phyloP scores from a whole-genome alignment of 2,888 invertebrate genomes.

The Habroteleia sp. region DNA sequence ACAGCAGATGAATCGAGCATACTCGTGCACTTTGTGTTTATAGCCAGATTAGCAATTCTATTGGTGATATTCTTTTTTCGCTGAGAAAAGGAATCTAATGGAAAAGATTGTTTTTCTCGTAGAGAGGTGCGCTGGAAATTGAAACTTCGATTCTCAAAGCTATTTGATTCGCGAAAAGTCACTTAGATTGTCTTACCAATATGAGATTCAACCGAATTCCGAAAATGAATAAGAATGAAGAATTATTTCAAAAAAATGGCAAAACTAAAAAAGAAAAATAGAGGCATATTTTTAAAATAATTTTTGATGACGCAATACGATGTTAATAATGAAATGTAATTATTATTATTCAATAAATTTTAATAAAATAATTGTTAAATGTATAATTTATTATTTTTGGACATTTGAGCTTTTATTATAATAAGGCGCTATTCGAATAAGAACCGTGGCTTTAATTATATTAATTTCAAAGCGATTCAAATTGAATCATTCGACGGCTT shows the following conservation, averaged over 20 bases:
- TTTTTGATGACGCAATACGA: constrained; percentile 2
- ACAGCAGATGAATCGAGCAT: constrained; percentile 54
- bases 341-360: no score
- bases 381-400: no score
- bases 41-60: constrained; percentile 77
- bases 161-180: constrained; percentile 62
- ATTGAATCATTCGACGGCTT: constrained; percentile 11
- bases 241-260: no score
- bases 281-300: constrained; percentile 3
- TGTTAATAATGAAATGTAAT: neutral
- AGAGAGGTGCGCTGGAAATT: constrained; percentile 65
- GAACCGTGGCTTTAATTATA: constrained; percentile 4
- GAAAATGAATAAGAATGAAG: constrained; percentile 41
- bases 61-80: constrained; percentile 70
- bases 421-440: no score
- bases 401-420: constrained; percentile 2
- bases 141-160: constrained; percentile 68
- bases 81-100: constrained; percentile 66
- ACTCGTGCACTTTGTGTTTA: constrained; percentile 70
- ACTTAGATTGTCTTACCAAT: constrained; percentile 49
- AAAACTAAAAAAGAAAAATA: no score
- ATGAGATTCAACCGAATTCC: constrained; percentile 39
- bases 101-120: constrained; percentile 70
- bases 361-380: no score
- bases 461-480: constrained; percentile 19